These are phyloP conservation scores for Drosophila virilis DNA, from an alignment of 1,140 invertebrate species.

Conservation along the genomic window DNA sequence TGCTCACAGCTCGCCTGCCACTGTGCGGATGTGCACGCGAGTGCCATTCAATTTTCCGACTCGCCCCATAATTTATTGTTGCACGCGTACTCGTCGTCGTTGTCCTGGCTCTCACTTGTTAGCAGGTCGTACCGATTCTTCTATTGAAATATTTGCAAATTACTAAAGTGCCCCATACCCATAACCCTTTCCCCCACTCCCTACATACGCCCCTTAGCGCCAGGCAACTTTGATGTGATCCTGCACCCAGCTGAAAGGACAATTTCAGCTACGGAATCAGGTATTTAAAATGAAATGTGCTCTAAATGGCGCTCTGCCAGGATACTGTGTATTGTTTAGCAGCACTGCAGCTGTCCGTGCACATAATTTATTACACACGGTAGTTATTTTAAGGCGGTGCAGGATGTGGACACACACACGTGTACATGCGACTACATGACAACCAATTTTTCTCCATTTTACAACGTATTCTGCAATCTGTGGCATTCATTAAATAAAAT, in stretches of 20 bases:
- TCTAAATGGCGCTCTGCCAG: conserved; percentile 49
- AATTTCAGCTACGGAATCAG: conserved; percentile 63
- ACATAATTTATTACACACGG: conserved; percentile 70
- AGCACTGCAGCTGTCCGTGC: conserved; percentile 56
- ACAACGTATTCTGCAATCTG: conserved; percentile 24
- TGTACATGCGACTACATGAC: conserved; percentile 20
- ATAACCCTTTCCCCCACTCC: conserved; percentile 9
- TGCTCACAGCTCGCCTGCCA: conserved; percentile 26
- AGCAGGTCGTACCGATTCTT: conserved; percentile 39
- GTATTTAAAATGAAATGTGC: conserved; percentile 75
- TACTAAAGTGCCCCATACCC: conserved; percentile 49
- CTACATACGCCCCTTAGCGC: not conserved
- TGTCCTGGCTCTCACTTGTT: conserved; percentile 50
- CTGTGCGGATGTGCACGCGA: conserved; percentile 19
- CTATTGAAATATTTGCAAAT: conserved; percentile 83
- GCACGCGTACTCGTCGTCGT: conserved; percentile 21
- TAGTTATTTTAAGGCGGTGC: conserved; percentile 73
- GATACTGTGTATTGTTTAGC: conserved; percentile 47
- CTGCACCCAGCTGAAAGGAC: conserved; percentile 52
- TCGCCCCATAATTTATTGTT: conserved; percentile 72
- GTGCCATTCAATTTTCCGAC: conserved; percentile 60
- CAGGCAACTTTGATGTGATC: conserved; percentile 43
- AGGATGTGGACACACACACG: conserved; percentile 26
- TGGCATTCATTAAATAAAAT: conserved; percentile 80
- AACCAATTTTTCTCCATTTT: conserved; percentile 47